Evolutionary conservation across 2,113 vertebrate genomes (phyloP), one percentile per base, ranked within the genome.

Genomic region (Epinephelus lanceolatus): DNA sequence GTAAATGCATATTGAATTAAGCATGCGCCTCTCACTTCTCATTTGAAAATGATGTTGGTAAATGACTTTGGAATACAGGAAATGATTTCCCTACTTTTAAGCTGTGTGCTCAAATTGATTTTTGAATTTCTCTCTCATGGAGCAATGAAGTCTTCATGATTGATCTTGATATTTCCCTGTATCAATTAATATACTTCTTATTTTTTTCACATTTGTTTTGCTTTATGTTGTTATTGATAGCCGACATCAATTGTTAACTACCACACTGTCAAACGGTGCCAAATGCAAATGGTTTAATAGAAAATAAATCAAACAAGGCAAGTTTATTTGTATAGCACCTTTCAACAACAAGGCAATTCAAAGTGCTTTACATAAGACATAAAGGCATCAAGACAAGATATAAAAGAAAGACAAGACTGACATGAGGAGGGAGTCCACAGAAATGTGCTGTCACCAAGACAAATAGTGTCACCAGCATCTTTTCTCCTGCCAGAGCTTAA

Each of bases 61-160:
- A 66, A 80, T 73, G 27, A 17, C 5, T 57, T 82, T 76, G 21
- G 15, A 57, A 83, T 13, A 30, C 14, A 53, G 55, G 25, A 51
- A 68, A 42, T 61, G 2, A 12, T 66, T 73, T 37, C 1, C 2
- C 15, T 55, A 23, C 45, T 65, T 61, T 61, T 18, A n/a, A 30
- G 15, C 11, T 59, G 21, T 40, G 15, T 49, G 25, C 13, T 27
- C 25, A 66, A 19, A 33, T 47, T 33, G 30, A 45, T 33, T 69
- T 69, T 65, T 19, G 1, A 6, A 42, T 30, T 52, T 62, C 25
- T 33, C 57, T 14, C 10, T 45, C 19, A 2, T 19, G n/a, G 18
- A n/a, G 5, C 14, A 57, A 27, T 49, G 33, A 7, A 30, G 18
- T 42, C 5, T 12, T 27, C n/a, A 11, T 21, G 14, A 17, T 6